Percentiles rank a stretch among this genome's conserved stretches.
Evolutionary conservation across 2,888 invertebrate genomes (phyloP).

Genomic region (Cosmopolites sordidus): DNA sequence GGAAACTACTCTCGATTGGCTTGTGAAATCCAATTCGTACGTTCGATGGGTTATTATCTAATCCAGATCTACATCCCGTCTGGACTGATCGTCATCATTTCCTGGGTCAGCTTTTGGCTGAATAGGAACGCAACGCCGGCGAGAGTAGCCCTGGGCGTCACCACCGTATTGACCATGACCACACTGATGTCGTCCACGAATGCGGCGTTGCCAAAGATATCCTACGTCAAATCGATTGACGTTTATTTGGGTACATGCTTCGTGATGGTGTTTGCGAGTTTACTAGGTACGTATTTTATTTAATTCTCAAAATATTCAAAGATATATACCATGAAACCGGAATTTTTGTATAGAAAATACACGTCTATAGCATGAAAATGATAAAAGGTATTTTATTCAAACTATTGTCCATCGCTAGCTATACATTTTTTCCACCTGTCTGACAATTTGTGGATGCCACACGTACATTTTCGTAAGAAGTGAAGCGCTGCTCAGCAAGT

Average conservation of each 20-base stretch:
- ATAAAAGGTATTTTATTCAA: too few relatives aligned
- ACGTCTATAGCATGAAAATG: too few relatives aligned
- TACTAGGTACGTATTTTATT: constrained; percentile 69
- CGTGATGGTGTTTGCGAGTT: constrained; percentile 98
- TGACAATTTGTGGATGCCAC: too few relatives aligned
- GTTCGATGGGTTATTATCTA: constrained; percentile 97
- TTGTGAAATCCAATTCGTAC: constrained; percentile 94
- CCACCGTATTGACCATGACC: constrained; percentile 96
- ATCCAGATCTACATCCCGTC: constrained; percentile 98
- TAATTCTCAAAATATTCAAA: too few relatives aligned
- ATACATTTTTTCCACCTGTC: too few relatives aligned
- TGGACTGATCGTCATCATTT: constrained; percentile 94
- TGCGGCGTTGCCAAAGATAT: constrained; percentile 95
- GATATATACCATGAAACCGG: too few relatives aligned
- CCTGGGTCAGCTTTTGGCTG: constrained; percentile 96
- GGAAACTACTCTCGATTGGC: constrained; percentile 96
- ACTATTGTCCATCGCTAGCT: too few relatives aligned
- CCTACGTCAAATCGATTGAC: constrained; percentile 96
- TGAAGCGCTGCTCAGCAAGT: too few relatives aligned
- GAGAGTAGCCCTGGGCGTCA: constrained; percentile 88
- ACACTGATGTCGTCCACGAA: constrained; percentile 96
- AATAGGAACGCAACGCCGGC: constrained; percentile 93
- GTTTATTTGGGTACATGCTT: constrained; percentile 96
- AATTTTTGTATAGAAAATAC: too few relatives aligned
- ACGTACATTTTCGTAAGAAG: too few relatives aligned